Conservation (phyloP, 2,797 vertebrate species). For the Halcyon smyrnensis region DNA sequence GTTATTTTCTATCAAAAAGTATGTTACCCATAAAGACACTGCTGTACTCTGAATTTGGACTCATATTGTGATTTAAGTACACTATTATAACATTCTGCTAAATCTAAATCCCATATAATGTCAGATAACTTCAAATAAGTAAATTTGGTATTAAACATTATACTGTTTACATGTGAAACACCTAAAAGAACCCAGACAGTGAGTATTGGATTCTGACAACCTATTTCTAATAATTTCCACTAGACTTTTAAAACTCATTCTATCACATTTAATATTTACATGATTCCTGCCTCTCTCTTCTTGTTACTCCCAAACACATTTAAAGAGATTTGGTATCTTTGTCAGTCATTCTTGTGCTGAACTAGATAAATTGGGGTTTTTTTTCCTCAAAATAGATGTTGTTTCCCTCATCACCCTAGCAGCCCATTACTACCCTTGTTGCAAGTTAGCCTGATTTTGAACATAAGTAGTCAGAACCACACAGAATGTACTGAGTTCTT, state of each 20-base stretch:
- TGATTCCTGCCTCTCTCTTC: accelerated
- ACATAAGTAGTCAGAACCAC: neutral
- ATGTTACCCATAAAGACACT: neutral
- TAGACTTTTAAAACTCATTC: neutral
- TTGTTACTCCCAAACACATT: neutral
- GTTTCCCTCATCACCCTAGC: neutral
- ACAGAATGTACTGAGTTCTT: neutral
- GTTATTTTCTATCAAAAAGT: neutral
- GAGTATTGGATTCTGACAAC: neutral
- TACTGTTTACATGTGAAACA: accelerated
- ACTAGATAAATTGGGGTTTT: neutral
- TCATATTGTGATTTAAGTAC: neutral
- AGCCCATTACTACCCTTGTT: neutral
- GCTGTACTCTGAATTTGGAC: neutral
- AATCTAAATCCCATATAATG: neutral
- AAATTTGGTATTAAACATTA: neutral
- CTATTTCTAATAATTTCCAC: neutral
- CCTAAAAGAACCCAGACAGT: neutral
- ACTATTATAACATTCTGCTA: neutral
- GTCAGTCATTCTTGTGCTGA: neutral
- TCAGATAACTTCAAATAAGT: neutral
- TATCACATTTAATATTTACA: neutral
- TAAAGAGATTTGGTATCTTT: neutral
- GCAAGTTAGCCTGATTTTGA: neutral
- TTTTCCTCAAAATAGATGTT: neutral